Evolutionary conservation across 2,113 vertebrate genomes (phyloP), one percentile per base, ranked within the genome.

Genomic region (Corythoichthys haematopterus): DNA sequence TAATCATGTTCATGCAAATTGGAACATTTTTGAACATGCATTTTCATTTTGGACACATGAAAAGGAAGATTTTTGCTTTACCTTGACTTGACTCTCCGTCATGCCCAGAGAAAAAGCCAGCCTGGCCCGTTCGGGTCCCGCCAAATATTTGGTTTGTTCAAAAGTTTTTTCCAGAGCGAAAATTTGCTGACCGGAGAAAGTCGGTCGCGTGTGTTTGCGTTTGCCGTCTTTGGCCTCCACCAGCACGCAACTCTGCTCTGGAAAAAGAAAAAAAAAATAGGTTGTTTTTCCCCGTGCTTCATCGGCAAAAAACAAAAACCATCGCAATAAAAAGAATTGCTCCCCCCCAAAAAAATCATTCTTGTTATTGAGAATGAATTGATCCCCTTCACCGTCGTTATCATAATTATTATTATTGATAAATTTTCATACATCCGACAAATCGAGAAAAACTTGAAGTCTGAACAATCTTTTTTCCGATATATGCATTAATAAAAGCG

Each of bases 51-150:
- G 38, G 6, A 40, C 38, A 40, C 38, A 6, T 40, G 38, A 40
- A 43, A 43, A 43, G 9, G 40, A 43, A 0, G 3, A 43, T 43
- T 43, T 43, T 8, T 2, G 3, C 40, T 47, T 47, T 47, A 98
- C 96, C 96, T 98, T 99, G n/a, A 98, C 97, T 70, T 98, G 97
- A 87, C 96, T 98, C 87, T 99, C 97, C 0, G 96, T 99, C 97
- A 99, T 98, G 8, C 96, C 97, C 89, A 99, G 80, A 0, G 94
- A 96, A 75, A 98, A 99, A 35, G 97, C 97, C 85, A 99, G 89
- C 5, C 97, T 84, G 67, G 96, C 97, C 69, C 96, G 85, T 85
- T 98, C 97, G 0, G 97, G 97, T 3, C 97, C 97, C 2, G 97
- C 97, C 82, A 99, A 90, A 72, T 99, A 99, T 80, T 99, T 99